Conservation (phyloP, 2,113 vertebrate genomes). For the Peromyscus maniculatus region DNA sequence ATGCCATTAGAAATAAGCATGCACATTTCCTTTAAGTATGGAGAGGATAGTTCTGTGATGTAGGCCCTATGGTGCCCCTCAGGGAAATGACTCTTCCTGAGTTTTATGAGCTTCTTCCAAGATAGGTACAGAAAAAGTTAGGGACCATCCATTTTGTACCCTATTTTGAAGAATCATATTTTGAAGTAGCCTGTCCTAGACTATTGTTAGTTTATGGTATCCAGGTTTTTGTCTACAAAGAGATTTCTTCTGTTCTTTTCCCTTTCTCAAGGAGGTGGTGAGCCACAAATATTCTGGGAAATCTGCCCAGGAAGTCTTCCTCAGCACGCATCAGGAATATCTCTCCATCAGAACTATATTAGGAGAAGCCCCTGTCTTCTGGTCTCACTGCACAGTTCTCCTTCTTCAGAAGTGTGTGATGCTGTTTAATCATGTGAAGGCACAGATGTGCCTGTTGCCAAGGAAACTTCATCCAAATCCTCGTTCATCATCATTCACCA, state of each 20-base stretch:
- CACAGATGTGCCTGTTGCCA: background rate
- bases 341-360: background rate
- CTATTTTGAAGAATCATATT: background rate
- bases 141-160: background rate
- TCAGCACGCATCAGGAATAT: background rate
- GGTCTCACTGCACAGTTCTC: background rate
- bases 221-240: background rate
- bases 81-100: background rate
- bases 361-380: background rate
- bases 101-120: background rate
- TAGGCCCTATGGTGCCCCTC: background rate
- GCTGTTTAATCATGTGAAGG: background rate
- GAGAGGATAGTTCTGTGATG: background rate
- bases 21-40: background rate
- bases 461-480: background rate
- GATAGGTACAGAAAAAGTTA: background rate
- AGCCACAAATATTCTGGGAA: background rate
- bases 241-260: background rate
- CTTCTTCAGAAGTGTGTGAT: background rate
- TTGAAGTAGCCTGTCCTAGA: background rate
- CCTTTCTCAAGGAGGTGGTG: background rate
- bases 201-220: background rate
- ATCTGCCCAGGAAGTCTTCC: background rate
- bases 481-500: background rate
- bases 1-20: background rate